These are phyloP conservation scores for Corythornis madagascariensis DNA, from an alignment of 2,113 vertebrate species.

Conservation along the genomic window DNA sequence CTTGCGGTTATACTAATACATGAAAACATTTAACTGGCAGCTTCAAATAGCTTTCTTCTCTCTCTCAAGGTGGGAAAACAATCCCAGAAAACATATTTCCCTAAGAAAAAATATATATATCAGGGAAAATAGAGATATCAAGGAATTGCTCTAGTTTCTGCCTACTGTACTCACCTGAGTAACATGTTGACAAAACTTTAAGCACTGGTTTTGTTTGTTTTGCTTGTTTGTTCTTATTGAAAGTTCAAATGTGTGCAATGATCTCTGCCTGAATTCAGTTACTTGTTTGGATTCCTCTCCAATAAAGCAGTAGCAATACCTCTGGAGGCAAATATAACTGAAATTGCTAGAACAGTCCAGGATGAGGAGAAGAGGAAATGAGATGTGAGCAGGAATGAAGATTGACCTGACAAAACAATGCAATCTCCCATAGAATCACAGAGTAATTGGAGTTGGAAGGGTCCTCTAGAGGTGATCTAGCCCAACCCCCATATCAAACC, in stretches of 20 bases:
- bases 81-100: background rate
- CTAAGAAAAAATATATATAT: background rate
- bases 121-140: background rate
- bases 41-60: background rate
- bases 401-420: background rate
- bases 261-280: background rate
- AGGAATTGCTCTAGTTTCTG: background rate
- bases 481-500: too few relatives aligned
- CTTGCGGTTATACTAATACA: background rate
- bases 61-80: background rate
- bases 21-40: background rate
- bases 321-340: background rate
- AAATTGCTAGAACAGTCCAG: background rate
- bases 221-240: background rate
- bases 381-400: background rate
- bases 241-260: background rate
- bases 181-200: background rate
- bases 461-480: too few relatives aligned
- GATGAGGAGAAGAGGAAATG: background rate
- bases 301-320: background rate
- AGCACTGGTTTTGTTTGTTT: background rate
- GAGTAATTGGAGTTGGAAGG: too few relatives aligned
- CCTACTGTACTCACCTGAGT: background rate
- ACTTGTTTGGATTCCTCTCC: background rate
- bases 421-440: background rate